Base-by-base conservation (phyloP, 37 sponge, comb jelly and placozoan genomes). In the Amphimedon queenslandica region DNA sequence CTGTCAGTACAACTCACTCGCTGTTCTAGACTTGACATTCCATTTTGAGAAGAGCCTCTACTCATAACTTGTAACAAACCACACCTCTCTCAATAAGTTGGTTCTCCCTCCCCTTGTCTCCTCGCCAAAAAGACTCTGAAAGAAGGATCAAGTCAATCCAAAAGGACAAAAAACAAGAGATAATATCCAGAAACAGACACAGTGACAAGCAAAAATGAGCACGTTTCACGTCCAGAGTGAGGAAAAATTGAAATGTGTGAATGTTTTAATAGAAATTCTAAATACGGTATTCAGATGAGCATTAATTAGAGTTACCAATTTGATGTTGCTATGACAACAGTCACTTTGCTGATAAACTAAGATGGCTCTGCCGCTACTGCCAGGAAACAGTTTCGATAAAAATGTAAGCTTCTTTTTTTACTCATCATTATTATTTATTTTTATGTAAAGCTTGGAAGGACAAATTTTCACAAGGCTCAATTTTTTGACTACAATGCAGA, bases 21-120 rank as follows among this genome's bases (percentile, higher is more conserved):
- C 98, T 93, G 94, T 68, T 93, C 98, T 97, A 97, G 94, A 93
- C 94, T 85, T 90, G 91, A 72, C 72, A 78, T 83, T 80, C 88
- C 92, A 88, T 93, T 76, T 75, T 82, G 58, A 40, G 67, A 66
- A 76, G 66, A 84, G 87, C 77, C 75, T 75, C 70, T 84, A 66
- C 89, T 93, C 89, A 93, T 88, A 81, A 87, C 85, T 73, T 66
- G 70, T 41, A 40, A 0, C 37, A 28, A 33, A 69, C 40, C 31
- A 70, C 53, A 18, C 53, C 63, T 42, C 70, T 69, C 40, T 70
- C 37, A 29, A 40, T 70, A 40, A 69, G 31, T 64, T 40, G 21
- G 35, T 34, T 69, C 29, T 47, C 53, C 53, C 53, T 13, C 53
- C 8, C 53, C 13, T 47, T n/a, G 53, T 47, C 53, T 47, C 13